phyloP scores from a whole-genome alignment of 1,140 invertebrate genomes.

The Drosophila nigromelanica region DNA sequence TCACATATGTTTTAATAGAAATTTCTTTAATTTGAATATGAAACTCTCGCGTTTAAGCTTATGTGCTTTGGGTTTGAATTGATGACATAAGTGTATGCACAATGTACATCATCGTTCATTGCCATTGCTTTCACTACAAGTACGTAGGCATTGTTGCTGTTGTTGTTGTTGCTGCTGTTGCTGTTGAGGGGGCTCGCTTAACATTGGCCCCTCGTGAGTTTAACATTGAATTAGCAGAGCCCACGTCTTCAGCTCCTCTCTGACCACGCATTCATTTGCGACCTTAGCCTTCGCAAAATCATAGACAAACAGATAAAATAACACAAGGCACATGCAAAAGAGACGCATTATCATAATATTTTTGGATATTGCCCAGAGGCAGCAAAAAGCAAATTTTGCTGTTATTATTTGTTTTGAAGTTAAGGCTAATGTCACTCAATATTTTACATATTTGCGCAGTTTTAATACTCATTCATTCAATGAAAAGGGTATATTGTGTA shows the following conservation, averaged over 20 bases:
- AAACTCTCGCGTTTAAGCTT: slow-evolving; percentile 2
- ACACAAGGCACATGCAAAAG: slow-evolving; percentile 39
- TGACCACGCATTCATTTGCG: slow-evolving; percentile 23
- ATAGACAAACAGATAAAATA: slow-evolving; percentile 30
- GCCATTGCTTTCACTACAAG: slow-evolving; percentile 57
- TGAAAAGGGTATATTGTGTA: no score
- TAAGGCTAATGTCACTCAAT: slow-evolving; percentile 57
- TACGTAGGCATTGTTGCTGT: slow-evolving; percentile 12
- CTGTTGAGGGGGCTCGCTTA: slow-evolving; percentile 42
- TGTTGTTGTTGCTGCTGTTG: neutral
- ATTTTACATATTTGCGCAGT: slow-evolving; percentile 36
- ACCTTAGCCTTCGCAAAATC: slow-evolving; percentile 68
- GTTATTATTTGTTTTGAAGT: slow-evolving; percentile 1
- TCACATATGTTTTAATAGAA: neutral
- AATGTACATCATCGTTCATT: slow-evolving; percentile 41
- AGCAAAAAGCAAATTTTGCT: slow-evolving; percentile 48
- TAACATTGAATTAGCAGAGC: slow-evolving; percentile 73
- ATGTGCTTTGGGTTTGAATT: neutral
- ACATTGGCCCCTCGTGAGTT: slow-evolving; percentile 56
- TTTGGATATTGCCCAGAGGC: slow-evolving; percentile 54
- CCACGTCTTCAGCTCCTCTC: slow-evolving; percentile 39
- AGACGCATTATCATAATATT: slow-evolving; percentile 47
- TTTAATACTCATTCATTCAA: neutral
- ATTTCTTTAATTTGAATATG: slow-evolving; percentile 9
- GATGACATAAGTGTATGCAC: slow-evolving; percentile 24